phyloP scores from a whole-genome alignment of 2,888 invertebrate genomes.

The Timema podura region DNA sequence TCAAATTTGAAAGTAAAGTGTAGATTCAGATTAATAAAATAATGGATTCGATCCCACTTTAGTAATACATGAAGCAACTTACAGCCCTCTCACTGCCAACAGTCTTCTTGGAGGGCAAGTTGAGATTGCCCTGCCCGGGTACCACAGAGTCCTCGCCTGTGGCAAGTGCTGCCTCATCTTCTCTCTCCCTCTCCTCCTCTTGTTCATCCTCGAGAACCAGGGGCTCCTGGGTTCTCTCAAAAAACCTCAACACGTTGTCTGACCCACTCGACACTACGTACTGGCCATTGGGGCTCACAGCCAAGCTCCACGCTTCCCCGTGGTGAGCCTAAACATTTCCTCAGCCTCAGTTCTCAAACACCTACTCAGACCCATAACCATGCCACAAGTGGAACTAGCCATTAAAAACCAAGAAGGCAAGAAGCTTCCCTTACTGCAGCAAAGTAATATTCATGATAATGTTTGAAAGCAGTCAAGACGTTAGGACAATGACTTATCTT shows the following conservation, averaged over 20 bases:
- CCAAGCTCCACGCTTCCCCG: slow-evolving; percentile 70
- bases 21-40: too few species aligned
- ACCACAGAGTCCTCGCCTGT: slow-evolving; percentile 58
- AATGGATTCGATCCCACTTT: too few species aligned
- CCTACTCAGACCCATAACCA: too few species aligned
- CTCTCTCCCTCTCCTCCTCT: slow-evolving; percentile 77
- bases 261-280: slow-evolving; percentile 76
- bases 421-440: too few species aligned
- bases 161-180: slow-evolving; percentile 63
- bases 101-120: slow-evolving; percentile 83
- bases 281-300: slow-evolving; percentile 77
- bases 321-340: slow-evolving; percentile 69
- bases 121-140: slow-evolving; percentile 68
- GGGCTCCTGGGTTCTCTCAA: slow-evolving; percentile 80
- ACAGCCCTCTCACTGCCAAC: slow-evolving; percentile 82
- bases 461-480: too few species aligned
- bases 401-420: too few species aligned
- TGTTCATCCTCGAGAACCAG: slow-evolving; percentile 89
- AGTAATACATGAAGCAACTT: slow-evolving; percentile 42
- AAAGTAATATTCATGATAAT: too few species aligned
- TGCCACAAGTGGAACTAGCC: too few species aligned
- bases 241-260: slow-evolving; percentile 83
- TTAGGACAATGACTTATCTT: too few species aligned
- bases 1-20: too few species aligned
- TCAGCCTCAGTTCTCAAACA: slow-evolving; percentile 18